Percentiles rank a stretch among this genome's conserved stretches.
phyloP scores from a whole-genome alignment of 2,113 vertebrate genomes.

The Dinomys branickii region DNA sequence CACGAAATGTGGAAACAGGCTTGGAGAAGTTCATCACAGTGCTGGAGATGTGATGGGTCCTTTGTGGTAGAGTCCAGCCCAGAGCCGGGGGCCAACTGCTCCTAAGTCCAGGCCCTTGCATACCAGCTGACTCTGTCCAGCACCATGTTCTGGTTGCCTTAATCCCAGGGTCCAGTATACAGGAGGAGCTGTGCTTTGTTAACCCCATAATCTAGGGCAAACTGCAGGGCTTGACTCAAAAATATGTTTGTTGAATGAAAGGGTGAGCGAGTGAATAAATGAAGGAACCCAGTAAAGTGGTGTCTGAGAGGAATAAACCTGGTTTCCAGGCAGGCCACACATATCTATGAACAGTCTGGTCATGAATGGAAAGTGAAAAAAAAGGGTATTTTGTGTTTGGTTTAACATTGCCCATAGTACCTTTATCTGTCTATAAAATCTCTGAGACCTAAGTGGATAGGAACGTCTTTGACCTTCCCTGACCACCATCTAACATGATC shows the following conservation, averaged over 20 bases:
- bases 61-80: background rate
- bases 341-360: background rate
- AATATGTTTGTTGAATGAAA: background rate
- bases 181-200: accelerated
- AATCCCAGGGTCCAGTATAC: background rate
- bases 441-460: background rate
- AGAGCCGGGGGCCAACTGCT: background rate
- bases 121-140: background rate
- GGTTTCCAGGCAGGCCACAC: background rate
- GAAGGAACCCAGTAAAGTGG: background rate
- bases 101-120: background rate
- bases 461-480: background rate
- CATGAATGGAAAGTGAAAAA: conserved; percentile 19
- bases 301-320: background rate
- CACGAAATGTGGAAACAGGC: background rate
- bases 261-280: background rate
- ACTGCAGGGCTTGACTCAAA: background rate
- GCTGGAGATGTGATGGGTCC: background rate
- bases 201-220: background rate
- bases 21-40: background rate
- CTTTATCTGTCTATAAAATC: background rate
- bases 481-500: background rate
- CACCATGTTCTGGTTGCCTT: background rate
- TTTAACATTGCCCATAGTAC: background rate
- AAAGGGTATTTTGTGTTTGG: background rate